phyloP scores from a whole-genome alignment of 2,888 invertebrate species.

The Tortrix viridana region DNA sequence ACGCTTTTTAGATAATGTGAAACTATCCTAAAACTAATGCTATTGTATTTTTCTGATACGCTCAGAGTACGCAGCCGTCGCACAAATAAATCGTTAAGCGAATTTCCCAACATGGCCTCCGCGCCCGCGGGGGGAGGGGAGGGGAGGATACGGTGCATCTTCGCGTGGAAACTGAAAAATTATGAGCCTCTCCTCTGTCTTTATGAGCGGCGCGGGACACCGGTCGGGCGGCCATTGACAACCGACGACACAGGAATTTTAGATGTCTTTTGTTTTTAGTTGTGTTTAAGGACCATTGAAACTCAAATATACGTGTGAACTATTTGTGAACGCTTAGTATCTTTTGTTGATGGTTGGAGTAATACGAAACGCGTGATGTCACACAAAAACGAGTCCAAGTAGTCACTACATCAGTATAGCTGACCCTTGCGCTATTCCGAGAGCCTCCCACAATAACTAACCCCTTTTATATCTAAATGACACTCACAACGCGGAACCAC shows the following conservation, averaged over 20 bases:
- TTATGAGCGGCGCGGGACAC: slow-evolving; percentile 55
- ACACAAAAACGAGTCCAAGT: slow-evolving; percentile 5
- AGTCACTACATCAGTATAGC: slow-evolving; percentile 50
- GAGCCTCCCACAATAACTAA: slow-evolving; percentile 62
- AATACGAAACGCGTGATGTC: neutral
- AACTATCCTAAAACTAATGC: slow-evolving; percentile 10
- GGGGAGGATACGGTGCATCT: slow-evolving; percentile 60
- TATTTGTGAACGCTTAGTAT: slow-evolving; percentile 1
- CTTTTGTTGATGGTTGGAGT: neutral
- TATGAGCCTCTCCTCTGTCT: slow-evolving; percentile 60
- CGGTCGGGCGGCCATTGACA: slow-evolving; percentile 47
- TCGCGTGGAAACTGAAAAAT: slow-evolving; percentile 71
- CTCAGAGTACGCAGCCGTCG: slow-evolving; percentile 55
- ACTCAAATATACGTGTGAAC: slow-evolving; percentile 28
- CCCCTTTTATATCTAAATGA: slow-evolving; percentile 61
- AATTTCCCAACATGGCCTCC: slow-evolving; percentile 80
- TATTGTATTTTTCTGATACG: slow-evolving; percentile 43
- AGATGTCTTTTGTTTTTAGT: slow-evolving; percentile 27
- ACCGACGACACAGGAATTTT: slow-evolving; percentile 44
- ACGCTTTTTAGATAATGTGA: no score
- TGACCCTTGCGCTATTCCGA: slow-evolving; percentile 73
- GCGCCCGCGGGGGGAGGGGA: slow-evolving; percentile 61
- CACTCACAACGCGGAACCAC: slow-evolving; percentile 66
- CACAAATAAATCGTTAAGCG: slow-evolving; percentile 76
- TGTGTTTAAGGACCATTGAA: slow-evolving; percentile 9